Percentiles rank a stretch among this genome's conserved stretches.
These are phyloP conservation scores for Platycercus adscitus DNA, from an alignment of 2,113 vertebrate genomes.

Conservation along the genomic window DNA sequence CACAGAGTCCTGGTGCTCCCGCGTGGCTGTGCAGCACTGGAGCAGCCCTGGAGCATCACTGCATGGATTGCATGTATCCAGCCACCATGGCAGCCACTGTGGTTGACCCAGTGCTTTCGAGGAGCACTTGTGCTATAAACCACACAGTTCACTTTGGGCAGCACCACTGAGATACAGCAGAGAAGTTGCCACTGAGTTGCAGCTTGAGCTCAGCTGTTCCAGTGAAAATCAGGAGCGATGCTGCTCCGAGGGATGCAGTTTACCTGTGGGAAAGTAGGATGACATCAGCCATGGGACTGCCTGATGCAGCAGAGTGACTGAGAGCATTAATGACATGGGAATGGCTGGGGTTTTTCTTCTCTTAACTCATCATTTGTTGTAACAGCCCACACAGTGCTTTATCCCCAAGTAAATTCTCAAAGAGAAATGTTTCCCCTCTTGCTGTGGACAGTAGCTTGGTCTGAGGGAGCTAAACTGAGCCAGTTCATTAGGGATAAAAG, in stretches of 20 bases:
- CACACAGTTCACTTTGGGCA: not conserved
- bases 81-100: accelerated
- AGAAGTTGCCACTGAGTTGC: accelerated
- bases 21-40: accelerated
- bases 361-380: not conserved
- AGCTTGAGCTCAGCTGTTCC: not conserved
- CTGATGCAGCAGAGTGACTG: accelerated
- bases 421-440: not conserved
- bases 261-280: accelerated
- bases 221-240: not conserved
- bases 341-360: accelerated
- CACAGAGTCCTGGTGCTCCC: accelerated
- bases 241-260: not conserved
- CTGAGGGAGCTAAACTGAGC: not conserved
- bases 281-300: not conserved
- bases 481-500: not conserved
- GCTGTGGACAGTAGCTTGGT: not conserved
- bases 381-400: not conserved
- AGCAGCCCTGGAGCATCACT: accelerated
- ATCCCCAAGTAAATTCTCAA: not conserved
- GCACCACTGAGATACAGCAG: accelerated
- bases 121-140: not conserved
- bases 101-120: not conserved
- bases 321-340: not conserved
- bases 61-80: not conserved